Percentiles rank a stretch among this genome's conserved stretches.
Conservation (phyloP, 2,888 invertebrate species). For the Polyploca ridens region DNA sequence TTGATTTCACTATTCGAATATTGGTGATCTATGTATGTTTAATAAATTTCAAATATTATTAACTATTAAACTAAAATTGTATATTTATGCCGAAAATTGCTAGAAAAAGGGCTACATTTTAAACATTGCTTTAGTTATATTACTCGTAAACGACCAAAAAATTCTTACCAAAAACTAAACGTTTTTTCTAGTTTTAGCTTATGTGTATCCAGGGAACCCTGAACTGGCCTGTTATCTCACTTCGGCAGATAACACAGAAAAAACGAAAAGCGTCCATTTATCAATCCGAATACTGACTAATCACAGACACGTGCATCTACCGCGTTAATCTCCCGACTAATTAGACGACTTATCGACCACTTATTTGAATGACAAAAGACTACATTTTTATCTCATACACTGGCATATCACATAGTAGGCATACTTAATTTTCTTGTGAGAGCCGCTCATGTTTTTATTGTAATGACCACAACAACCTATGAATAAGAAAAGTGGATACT, state of each 20-base stretch:
- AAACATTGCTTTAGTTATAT: too few species aligned
- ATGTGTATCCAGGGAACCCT: not conserved
- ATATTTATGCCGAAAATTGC: too few species aligned
- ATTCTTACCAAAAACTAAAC: not conserved
- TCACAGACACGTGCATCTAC: constrained; percentile 21
- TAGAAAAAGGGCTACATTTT: not conserved
- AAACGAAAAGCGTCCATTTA: constrained; percentile 24
- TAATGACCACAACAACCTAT: constrained; percentile 32
- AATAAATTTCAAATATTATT: too few species aligned
- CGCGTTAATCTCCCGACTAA: constrained; percentile 18
- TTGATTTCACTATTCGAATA: not conserved
- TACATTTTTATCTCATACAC: constrained; percentile 17
- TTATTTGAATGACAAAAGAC: constrained; percentile 22
- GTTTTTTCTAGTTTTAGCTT: not conserved
- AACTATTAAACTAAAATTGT: too few species aligned
- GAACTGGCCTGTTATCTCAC: not conserved
- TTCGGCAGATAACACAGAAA: constrained; percentile 14
- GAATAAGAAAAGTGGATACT: constrained; percentile 42
- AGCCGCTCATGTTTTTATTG: not conserved
- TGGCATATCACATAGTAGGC: too few species aligned
- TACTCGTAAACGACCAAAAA: too few species aligned
- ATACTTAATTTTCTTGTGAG: not conserved
- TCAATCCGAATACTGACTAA: constrained; percentile 35
- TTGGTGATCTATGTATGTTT: too few species aligned
- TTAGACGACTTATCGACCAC: constrained; percentile 25